Conservation (phyloP, 2,888 invertebrate genomes). For the Dasysyrphus tricinctus region DNA sequence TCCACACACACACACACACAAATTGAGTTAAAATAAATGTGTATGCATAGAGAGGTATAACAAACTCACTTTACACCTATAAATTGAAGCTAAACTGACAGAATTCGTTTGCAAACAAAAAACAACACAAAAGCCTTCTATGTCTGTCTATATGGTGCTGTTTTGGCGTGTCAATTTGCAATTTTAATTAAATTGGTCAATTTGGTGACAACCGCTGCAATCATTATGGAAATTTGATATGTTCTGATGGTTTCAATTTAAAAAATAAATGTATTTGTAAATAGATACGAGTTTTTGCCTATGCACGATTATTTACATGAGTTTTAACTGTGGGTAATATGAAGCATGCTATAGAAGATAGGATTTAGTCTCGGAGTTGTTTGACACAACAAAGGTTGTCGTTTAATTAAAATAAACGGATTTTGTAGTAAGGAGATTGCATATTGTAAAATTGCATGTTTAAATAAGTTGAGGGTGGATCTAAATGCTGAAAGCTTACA, state of each 20-base stretch:
- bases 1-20: neutral
- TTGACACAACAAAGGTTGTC: no score
- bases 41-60: neutral
- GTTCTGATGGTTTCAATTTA: slow-evolving; percentile 15
- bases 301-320: neutral
- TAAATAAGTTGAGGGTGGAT: no score
- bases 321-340: neutral
- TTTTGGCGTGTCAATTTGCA: slow-evolving; percentile 35
- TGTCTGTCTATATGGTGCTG: neutral
- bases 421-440: no score
- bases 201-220: slow-evolving; percentile 45
- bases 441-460: no score
- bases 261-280: slow-evolving; percentile 3
- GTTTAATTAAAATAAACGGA: no score
- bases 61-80: slow-evolving; percentile 6
- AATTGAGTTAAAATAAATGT: neutral
- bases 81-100: slow-evolving; percentile 42
- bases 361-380: neutral
- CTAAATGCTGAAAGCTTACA: no score
- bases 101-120: neutral
- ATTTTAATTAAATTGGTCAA: slow-evolving; percentile 56
- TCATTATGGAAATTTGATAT: slow-evolving; percentile 21
- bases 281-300: neutral
- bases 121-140: neutral
- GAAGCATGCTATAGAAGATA: neutral